These are phyloP conservation scores for Parazoanthus swiftii DNA, from an alignment of 92 coral and sea anemone species.

Conservation along the genomic window DNA sequence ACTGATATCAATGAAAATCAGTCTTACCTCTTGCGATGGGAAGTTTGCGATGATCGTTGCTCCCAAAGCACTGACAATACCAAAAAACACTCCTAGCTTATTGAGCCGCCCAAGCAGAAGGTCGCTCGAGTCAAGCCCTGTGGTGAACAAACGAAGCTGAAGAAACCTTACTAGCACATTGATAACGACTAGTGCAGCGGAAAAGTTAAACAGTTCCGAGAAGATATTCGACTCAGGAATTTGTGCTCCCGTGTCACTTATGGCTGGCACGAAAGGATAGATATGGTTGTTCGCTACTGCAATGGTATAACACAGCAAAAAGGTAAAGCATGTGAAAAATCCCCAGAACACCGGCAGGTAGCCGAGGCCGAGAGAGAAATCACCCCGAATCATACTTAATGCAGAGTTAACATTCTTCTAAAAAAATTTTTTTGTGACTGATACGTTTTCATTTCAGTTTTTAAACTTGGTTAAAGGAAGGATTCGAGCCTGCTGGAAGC, in stretches of 20 bases:
- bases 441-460: background rate
- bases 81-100: constrained; percentile 74
- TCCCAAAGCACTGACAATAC: constrained; percentile 78
- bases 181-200: constrained; percentile 70
- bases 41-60: constrained; percentile 94
- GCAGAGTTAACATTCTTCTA: constrained; percentile 4
- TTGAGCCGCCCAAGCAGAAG: constrained; percentile 77
- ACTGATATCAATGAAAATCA: background rate
- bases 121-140: constrained; percentile 66
- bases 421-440: background rate
- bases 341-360: constrained; percentile 93
- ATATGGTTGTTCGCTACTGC: constrained; percentile 87
- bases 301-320: constrained; percentile 81
- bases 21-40: constrained; percentile 88
- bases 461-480: background rate
- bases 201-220: constrained; percentile 90
- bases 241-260: constrained; percentile 96
- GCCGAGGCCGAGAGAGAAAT: constrained; percentile 87
- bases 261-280: constrained; percentile 96
- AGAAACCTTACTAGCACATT: constrained; percentile 84
- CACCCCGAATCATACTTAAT: constrained; percentile 55
- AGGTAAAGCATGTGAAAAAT: constrained; percentile 79
- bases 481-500: background rate
- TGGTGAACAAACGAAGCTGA: constrained; percentile 75
- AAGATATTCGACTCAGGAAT: constrained; percentile 92